Base-by-base conservation (phyloP, 2,888 invertebrate genomes). In the Caenorhabditis sp. region DNA sequence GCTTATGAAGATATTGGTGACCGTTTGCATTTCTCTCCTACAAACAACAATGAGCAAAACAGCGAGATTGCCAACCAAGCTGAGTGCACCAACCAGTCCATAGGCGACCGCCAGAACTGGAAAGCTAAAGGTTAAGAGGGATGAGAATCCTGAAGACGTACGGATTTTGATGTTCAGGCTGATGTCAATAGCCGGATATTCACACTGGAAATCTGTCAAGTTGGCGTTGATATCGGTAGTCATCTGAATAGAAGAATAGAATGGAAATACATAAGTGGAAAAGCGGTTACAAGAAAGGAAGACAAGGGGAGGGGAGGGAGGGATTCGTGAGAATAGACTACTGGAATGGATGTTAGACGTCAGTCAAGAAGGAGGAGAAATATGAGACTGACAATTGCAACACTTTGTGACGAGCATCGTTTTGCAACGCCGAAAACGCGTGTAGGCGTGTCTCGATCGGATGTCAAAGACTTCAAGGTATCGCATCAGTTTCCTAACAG, bases 1-100 rank as follows among this genome's bases (percentile, higher is more conserved):
- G 55, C 82, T 82, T 28, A 88, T 88, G 74, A 88, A 87, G 35
- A 88, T 80, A 51, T 88, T 88, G 6, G 88, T 88, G 56, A 88
- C 88, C 1, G 86, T 85, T 77, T 85, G 83, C 82, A 88, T 85
- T 35, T 87, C 86, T 56, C 77, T 65, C 35, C 82, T 40, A 18
- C 78, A 68, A 0, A 84, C 28, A 11, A 87, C 87, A 8, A 87
- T 72, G 4, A 84, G 50, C 13, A 87, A 40, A 2, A 87, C 87
- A 15, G 76, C 71, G 11, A 84, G 53, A 56, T 87, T 87, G 50
- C 87, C 87, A 18, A 86, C 64, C 20, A 87, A 71, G 35, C 83
- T 82, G 9, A 83, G 72, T 11, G 85, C 70, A 32, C 85, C 87
- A 9, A 87, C 86, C 15, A 70, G 58, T 18, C 82, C 82, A 64